A percentile compares a stretch with the other conserved stretches of the same genome.
phyloP scores from a whole-genome alignment of 2,797 vertebrate genomes.

The Acanthis flammea region DNA sequence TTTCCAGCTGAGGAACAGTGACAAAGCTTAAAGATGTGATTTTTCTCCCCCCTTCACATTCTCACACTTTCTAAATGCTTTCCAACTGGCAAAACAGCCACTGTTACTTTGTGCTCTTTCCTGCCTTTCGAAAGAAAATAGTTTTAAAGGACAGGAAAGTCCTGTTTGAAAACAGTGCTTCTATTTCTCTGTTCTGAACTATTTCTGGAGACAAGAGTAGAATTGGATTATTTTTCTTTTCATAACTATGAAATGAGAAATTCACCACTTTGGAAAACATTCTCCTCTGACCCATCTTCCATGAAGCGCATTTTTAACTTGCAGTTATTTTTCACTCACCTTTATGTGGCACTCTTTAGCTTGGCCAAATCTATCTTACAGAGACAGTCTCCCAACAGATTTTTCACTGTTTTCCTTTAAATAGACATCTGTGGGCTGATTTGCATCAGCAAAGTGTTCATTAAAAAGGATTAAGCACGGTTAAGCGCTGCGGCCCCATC shows the following conservation, averaged over 20 bases:
- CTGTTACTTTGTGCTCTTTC: conserved; percentile 25
- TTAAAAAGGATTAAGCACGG: background rate
- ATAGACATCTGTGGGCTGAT: background rate
- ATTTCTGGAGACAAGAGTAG: background rate
- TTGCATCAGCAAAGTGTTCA: conserved; percentile 17
- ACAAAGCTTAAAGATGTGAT: conserved; percentile 13
- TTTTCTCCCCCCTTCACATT: background rate
- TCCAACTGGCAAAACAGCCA: conserved; percentile 17
- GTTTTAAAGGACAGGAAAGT: background rate
- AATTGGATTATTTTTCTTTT: background rate
- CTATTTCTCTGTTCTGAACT: background rate
- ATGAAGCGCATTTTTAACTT: background rate
- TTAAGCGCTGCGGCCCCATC: background rate
- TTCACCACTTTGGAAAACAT: background rate
- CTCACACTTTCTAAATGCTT: conserved; percentile 38
- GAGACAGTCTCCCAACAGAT: background rate
- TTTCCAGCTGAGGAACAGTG: conserved; percentile 21
- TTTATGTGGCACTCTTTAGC: background rate
- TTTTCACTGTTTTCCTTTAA: background rate
- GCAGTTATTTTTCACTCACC: background rate
- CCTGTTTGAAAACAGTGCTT: background rate
- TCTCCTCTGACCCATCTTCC: background rate
- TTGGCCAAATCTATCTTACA: background rate
- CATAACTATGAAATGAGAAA: background rate
- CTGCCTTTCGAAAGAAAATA: background rate